phyloP scores from a whole-genome alignment of 2,888 invertebrate species.

The Athalia circularis region DNA sequence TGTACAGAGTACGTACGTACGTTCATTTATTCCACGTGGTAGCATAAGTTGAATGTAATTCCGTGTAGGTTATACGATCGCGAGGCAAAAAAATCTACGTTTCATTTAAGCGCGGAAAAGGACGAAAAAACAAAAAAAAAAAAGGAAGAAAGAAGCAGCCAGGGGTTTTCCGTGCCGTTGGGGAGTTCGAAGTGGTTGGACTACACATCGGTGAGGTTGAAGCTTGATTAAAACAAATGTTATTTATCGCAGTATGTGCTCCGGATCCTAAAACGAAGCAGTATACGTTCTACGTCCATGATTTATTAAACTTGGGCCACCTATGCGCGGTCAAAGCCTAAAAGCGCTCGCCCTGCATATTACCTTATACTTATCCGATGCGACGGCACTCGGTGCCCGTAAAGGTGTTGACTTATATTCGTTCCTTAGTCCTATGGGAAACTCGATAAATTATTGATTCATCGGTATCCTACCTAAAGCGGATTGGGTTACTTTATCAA shows the following conservation, averaged over 20 bases:
- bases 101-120: too few relatives aligned
- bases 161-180: neutral
- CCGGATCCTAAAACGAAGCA: conserved; percentile 22
- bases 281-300: conserved; percentile 22
- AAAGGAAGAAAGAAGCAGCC: neutral
- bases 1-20: too few relatives aligned
- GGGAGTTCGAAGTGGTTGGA: neutral
- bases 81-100: too few relatives aligned
- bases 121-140: neutral
- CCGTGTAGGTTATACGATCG: too few relatives aligned
- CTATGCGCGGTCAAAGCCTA: conserved; percentile 1
- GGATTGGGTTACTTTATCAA: neutral
- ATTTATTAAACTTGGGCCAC: conserved; percentile 33
- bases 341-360: neutral
- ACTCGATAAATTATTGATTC: too few relatives aligned
- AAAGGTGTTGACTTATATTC: conserved; percentile 2
- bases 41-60: too few relatives aligned
- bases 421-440: neutral
- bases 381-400: neutral
- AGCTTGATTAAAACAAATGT: conserved; percentile 43
- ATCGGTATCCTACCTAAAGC: too few relatives aligned
- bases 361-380: conserved; percentile 8
- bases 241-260: conserved; percentile 39
- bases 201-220: conserved; percentile 12
- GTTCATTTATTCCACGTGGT: too few relatives aligned